Evolutionary conservation across 2,113 vertebrate species (phyloP).

Genomic region (Corythaeola cristata): DNA sequence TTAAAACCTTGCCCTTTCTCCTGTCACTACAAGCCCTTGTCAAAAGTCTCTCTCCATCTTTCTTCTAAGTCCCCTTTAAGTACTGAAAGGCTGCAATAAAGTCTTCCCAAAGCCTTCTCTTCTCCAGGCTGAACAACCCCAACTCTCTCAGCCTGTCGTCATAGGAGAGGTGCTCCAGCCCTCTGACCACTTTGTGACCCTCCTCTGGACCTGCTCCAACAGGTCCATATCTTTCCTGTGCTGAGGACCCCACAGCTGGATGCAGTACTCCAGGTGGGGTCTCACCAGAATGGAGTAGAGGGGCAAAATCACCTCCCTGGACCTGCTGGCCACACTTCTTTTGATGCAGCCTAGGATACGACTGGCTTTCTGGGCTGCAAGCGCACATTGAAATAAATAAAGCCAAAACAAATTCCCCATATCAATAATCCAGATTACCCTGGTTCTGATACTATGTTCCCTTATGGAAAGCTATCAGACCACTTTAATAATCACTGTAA

Average conservation of each 20-base stretch:
- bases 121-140: neutral
- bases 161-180: neutral
- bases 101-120: neutral
- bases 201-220: accelerated
- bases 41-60: neutral
- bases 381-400: neutral
- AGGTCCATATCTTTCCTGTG: neutral
- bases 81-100: neutral
- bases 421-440: neutral
- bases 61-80: neutral
- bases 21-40: neutral
- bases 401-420: neutral
- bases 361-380: neutral
- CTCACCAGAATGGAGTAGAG: neutral
- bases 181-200: neutral
- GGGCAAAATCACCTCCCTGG: neutral
- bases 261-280: neutral
- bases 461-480: neutral
- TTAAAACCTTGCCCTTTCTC: neutral
- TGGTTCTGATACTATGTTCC: neutral
- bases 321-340: neutral
- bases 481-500: neutral
- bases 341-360: neutral
- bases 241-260: neutral
- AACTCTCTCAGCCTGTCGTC: neutral